phyloP scores from a whole-genome alignment of 2,797 vertebrate species.

The Pitangus sulphuratus region DNA sequence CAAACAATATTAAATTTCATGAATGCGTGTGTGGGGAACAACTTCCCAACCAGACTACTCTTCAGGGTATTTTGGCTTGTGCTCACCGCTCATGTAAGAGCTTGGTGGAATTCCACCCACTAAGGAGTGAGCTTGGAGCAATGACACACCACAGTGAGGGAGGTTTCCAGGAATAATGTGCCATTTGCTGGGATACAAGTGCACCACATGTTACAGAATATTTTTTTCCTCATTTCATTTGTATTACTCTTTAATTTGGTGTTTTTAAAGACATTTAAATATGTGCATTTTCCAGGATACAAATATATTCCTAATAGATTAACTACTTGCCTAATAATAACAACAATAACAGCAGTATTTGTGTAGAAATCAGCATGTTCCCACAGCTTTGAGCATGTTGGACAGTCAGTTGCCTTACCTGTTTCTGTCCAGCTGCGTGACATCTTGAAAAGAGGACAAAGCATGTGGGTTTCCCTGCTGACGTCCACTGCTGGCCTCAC shows the following conservation, averaged over 20 bases:
- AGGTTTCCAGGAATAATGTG: not conserved
- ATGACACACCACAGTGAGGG: not conserved
- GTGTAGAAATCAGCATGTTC: not conserved
- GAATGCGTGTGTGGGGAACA: not conserved
- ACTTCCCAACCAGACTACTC: not conserved
- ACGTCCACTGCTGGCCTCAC: not conserved
- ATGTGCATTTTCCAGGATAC: not conserved
- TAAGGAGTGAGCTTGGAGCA: not conserved
- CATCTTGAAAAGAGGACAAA: not conserved
- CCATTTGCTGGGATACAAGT: constrained; percentile 17
- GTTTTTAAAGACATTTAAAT: not conserved
- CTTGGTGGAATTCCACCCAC: not conserved
- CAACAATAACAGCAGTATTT: not conserved
- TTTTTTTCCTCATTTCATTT: not conserved
- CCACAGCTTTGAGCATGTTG: not conserved
- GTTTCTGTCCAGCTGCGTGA: not conserved
- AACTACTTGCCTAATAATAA: not conserved
- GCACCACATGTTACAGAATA: not conserved
- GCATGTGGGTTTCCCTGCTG: not conserved
- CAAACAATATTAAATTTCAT: not conserved
- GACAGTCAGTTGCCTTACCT: not conserved
- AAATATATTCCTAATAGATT: not conserved
- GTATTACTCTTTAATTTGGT: not conserved
- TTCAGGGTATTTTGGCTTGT: not conserved
- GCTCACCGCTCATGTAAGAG: not conserved